A percentile compares a stretch with the other conserved stretches of the same genome.
These are phyloP conservation scores for Lasioglossum oenotherae DNA, from an alignment of 2,888 invertebrate species.

Conservation along the genomic window DNA sequence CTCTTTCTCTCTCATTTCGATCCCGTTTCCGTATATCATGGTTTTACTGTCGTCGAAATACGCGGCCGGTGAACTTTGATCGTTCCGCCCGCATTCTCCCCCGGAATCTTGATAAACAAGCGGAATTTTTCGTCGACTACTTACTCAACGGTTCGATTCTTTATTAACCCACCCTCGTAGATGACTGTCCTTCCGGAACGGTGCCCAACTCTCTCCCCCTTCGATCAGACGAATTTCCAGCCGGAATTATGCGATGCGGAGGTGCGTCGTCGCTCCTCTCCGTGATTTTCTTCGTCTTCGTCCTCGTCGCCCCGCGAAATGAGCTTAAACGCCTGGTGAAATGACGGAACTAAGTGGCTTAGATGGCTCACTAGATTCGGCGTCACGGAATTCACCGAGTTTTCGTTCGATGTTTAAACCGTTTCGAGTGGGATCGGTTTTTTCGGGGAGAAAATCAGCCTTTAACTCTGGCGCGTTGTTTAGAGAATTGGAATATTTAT, in stretches of 20 bases:
- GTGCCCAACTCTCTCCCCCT: neutral
- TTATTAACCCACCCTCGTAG: conserved; percentile 15
- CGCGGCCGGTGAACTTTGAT: conserved; percentile 43
- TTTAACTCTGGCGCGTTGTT: neutral
- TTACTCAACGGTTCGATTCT: conserved; percentile 15
- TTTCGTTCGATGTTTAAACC: neutral
- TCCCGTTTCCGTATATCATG: conserved; percentile 67
- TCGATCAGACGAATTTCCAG: conserved; percentile 11
- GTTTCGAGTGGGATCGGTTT: neutral
- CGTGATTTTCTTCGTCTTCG: neutral
- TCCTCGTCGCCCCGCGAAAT: neutral
- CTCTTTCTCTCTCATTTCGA: conserved; percentile 16
- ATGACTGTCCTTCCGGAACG: conserved; percentile 16
- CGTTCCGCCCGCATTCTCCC: conserved; percentile 11
- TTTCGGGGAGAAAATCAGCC: neutral
- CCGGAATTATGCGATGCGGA: neutral
- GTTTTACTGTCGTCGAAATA: conserved; percentile 54
- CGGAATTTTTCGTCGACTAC: conserved; percentile 26
- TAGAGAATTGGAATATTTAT: neutral
- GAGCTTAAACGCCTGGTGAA: neutral
- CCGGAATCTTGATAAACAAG: conserved; percentile 62
- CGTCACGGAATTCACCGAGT: neutral
- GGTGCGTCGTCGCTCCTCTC: neutral
- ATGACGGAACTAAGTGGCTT: conserved; percentile 13
- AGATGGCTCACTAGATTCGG: neutral